Base-by-base conservation (phyloP, 2,797 vertebrate genomes). In the Parotocinclus haroldoi region DNA sequence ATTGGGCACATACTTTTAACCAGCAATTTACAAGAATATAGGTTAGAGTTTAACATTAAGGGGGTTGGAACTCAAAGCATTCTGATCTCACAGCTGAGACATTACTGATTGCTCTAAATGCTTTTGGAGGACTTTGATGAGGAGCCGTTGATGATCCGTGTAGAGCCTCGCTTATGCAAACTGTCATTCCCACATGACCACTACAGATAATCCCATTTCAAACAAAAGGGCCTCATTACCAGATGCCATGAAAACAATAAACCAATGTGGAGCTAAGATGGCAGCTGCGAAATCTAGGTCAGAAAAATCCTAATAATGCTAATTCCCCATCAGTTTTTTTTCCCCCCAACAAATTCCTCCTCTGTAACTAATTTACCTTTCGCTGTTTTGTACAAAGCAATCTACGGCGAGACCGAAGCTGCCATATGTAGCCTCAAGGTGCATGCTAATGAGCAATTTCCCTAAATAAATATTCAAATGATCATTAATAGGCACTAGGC, bases 171-270 rank as follows among this genome's bases (percentile, higher is more conserved):
- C 50, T 75, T 74, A 72, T 71, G 72, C 73, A 69, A 58, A 72
- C 74, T 83, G 84, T 82, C 84, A 81, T 75, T 80, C 78, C 71
- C 79, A 78, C 68, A 79, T 73, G 70, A 66, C 72, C 73, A 72
- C 72, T 60, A 50, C 40, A 69, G 69, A 79, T 73, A 76, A 80
- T 74, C 82, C 77, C 52, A 73, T 60, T 53, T 69, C 59, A 12
- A 69, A 75, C 75, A 75, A 83, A 71, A 59, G 51, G 49, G 55
- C 58, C 78, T 71, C 85, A 86, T 86, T 84, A 84, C 74, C 70
- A 48, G 76, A 79, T 45, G 49, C 77, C 72, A 79, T 76, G 63
- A 78, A 72, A 79, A 85, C 81, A 58, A 63, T 61, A 74, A 76
- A 53, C 67, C 59, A 66, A 77, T 69, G 66, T 58, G 60, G 54